Base-by-base conservation (phyloP, 2,888 invertebrate genomes). In the Tenthredo mesomela region DNA sequence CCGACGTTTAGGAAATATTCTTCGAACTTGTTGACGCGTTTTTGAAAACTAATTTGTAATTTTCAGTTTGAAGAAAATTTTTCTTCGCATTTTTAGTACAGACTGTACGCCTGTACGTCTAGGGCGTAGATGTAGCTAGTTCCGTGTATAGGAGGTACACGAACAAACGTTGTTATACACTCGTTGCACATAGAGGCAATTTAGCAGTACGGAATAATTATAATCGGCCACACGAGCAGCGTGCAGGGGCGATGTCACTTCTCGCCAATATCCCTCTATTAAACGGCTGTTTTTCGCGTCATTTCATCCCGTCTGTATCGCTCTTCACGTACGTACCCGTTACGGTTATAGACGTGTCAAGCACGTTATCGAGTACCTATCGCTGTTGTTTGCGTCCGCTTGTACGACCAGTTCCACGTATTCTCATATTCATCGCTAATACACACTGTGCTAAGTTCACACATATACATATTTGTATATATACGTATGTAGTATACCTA, bases 211-310 rank as follows among this genome's bases (percentile, higher is more conserved):
- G 85, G 88, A 89, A 89, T 90, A 91, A 91, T 91, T 91, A 90
- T 90, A 90, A 91, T 90, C 89, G 89, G 80, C 80, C 80, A 61
- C 61, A 80, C n/a, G 40, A 18, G 61, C 18, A 12, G n/a, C 25
- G 15, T n/a, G 58, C 37, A 29, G 33, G 12, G 21, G n/a, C 25
- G 6, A n/a, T 58, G 80, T 80, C 87, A 90, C 87, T 90, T 90
- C 87, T 89, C 87, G 87, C 87, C 89, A 89, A 90, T 90, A 90
- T 90, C 89, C 88, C 88, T 88, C 87, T 88, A 89, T 91, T 89
- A 90, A 89, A 87, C 88, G 88, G 87, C 87, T 89, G 89, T 89
- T 91, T 90, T 91, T 90, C 89, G 87, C 87, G 87, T 89, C 88
- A 87, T 89, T 89, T 89, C 86, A 86, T 88, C 87, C 85, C 80